phyloP scores from a whole-genome alignment of 2,888 invertebrate species.

The Diloba caeruleocephala region DNA sequence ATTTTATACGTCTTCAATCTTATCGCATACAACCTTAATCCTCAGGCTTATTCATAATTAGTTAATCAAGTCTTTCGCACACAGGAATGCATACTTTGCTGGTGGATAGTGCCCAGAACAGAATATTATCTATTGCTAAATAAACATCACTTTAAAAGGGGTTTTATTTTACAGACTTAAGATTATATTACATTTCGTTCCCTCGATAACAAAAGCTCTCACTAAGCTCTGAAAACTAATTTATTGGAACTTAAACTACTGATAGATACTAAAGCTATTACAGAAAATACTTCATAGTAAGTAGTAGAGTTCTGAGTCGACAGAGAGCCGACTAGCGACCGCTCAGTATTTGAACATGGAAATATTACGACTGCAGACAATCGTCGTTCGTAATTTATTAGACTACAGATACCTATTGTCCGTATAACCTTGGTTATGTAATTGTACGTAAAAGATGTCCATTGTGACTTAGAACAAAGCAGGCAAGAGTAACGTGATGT shows the following conservation, averaged over 20 bases:
- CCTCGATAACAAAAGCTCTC: neutral
- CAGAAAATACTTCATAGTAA: neutral
- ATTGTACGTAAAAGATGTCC: neutral
- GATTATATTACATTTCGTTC: neutral
- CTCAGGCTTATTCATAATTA: too few species aligned
- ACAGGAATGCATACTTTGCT: too few species aligned
- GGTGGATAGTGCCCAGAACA: too few species aligned
- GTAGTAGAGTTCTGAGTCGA: neutral
- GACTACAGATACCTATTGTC: neutral
- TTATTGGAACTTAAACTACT: neutral
- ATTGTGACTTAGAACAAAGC: too few species aligned
- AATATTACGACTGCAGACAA: neutral
- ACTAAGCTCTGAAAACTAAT: neutral
- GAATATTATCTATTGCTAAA: too few species aligned
- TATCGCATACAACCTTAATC: too few species aligned
- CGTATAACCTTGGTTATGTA: neutral
- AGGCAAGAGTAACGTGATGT: too few species aligned
- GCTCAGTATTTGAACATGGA: neutral
- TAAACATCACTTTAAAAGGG: too few species aligned
- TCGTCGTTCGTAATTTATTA: neutral
- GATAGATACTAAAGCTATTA: constrained; percentile 2
- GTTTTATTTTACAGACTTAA: too few species aligned
- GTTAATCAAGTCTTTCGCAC: too few species aligned
- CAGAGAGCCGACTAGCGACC: neutral
- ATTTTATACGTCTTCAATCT: too few species aligned